These are phyloP conservation scores for Chrysocyon brachyurus DNA, from an alignment of 2,797 vertebrate species.

Conservation along the genomic window DNA sequence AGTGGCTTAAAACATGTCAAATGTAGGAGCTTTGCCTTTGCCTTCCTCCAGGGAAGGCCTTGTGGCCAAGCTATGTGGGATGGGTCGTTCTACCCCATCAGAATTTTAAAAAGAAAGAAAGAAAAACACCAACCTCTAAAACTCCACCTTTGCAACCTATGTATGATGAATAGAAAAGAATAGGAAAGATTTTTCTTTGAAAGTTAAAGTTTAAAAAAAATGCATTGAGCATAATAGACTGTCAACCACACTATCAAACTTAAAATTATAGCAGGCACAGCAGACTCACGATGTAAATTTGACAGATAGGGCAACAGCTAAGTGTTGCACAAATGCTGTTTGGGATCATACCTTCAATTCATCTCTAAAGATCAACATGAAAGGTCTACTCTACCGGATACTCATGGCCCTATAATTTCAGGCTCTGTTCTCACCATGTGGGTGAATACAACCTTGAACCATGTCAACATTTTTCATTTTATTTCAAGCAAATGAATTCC, in stretches of 20 bases:
- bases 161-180: slow-evolving; percentile 23
- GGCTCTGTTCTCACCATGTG: slow-evolving; percentile 76
- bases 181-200: slow-evolving; percentile 62
- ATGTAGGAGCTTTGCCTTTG: neutral
- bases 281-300: slow-evolving; percentile 57
- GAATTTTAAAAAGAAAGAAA: neutral
- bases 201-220: slow-evolving; percentile 70
- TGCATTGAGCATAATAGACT: slow-evolving; percentile 67
- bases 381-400: neutral
- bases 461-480: slow-evolving; percentile 74
- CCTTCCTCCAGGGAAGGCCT: neutral
- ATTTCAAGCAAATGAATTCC: slow-evolving; percentile 72
- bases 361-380: neutral
- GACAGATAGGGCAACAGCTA: slow-evolving; percentile 59
- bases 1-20: neutral
- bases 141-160: neutral
- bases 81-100: neutral
- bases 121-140: neutral
- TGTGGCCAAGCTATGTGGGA: neutral
- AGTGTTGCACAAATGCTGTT: neutral
- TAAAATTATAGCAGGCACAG: slow-evolving; percentile 61
- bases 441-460: slow-evolving; percentile 85
- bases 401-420: slow-evolving; percentile 66
- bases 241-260: slow-evolving; percentile 64
- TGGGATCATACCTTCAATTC: slow-evolving; percentile 46